Evolutionary conservation across 37 sponge, comb jelly and placozoan species (phyloP).

Genomic region (Eunapius fragilis): DNA sequence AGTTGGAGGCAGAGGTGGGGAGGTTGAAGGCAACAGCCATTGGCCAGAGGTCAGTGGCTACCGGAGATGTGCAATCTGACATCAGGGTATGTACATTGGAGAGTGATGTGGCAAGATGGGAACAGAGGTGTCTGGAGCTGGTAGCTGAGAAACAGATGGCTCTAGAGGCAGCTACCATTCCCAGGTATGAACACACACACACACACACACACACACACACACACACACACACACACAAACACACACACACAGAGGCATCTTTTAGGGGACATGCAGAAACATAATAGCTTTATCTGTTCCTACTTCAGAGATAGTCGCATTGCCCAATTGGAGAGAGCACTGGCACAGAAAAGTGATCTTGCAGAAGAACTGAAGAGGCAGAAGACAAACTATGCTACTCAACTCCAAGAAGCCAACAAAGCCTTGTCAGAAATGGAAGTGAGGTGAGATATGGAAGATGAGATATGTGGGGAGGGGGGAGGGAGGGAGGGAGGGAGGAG

Average conservation of each 20-base stretch:
- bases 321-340: constrained; percentile 38
- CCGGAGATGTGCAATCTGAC: neutral
- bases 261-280: no score
- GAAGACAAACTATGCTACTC: constrained; percentile 32
- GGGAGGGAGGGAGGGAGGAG: no score
- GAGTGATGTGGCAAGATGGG: constrained; percentile 64
- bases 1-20: constrained; percentile 25
- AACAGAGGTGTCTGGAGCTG: constrained; percentile 76
- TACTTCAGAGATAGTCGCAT: constrained; percentile 43
- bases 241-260: no score
- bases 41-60: neutral
- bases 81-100: constrained; percentile 19
- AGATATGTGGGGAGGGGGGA: no score
- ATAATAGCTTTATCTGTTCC: no score
- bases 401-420: constrained; percentile 46
- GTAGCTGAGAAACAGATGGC: constrained; percentile 70
- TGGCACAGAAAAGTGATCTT: constrained; percentile 39
- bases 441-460: constrained; percentile 6
- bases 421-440: constrained; percentile 39
- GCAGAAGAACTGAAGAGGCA: constrained; percentile 46
- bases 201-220: neutral
- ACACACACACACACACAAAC: no score
- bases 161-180: constrained; percentile 62
- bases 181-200: constrained; percentile 10
- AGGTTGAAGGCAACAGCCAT: constrained; percentile 6